A percentile compares a stretch with the other conserved stretches of the same genome.
Evolutionary conservation across 2,888 invertebrate genomes (phyloP).

Genomic region (Alloplasta piceator): DNA sequence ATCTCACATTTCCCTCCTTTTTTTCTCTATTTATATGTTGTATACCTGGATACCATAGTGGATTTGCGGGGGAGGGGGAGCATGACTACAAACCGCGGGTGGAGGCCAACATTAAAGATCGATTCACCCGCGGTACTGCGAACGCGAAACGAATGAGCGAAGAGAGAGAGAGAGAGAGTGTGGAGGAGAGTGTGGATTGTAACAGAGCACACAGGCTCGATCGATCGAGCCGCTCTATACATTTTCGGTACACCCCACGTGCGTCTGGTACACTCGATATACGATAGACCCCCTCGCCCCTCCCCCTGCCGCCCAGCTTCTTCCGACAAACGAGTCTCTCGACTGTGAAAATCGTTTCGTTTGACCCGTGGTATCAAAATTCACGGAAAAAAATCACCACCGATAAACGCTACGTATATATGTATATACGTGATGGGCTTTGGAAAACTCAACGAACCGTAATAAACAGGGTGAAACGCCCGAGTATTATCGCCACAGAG

Average conservation of each 20-base stretch:
- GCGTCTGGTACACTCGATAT: conserved; percentile 56
- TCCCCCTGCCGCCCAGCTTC: not conserved
- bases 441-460: conserved; percentile 31
- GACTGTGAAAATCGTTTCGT: conserved; percentile 44
- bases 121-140: conserved; percentile 56
- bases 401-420: not conserved
- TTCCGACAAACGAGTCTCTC: conserved; percentile 2
- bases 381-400: conserved; percentile 33
- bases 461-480: conserved; percentile 26
- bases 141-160: conserved; percentile 43
- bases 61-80: conserved; percentile 27
- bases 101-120: conserved; percentile 61
- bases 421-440: conserved; percentile 15
- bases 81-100: conserved; percentile 33
- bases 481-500: not conserved
- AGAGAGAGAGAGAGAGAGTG: conserved; percentile 19
- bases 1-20: not conserved
- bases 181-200: conserved; percentile 12
- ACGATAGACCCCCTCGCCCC: conserved; percentile 36
- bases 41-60: conserved; percentile 14
- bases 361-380: conserved; percentile 33
- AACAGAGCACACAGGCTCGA: conserved; percentile 56
- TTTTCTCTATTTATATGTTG: not conserved
- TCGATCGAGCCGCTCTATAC: conserved; percentile 58
- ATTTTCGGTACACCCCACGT: conserved; percentile 55